Evolutionary conservation across 1,140 invertebrate species (phyloP).

Genomic region (honey bee (Apis mellifera)): DNA sequence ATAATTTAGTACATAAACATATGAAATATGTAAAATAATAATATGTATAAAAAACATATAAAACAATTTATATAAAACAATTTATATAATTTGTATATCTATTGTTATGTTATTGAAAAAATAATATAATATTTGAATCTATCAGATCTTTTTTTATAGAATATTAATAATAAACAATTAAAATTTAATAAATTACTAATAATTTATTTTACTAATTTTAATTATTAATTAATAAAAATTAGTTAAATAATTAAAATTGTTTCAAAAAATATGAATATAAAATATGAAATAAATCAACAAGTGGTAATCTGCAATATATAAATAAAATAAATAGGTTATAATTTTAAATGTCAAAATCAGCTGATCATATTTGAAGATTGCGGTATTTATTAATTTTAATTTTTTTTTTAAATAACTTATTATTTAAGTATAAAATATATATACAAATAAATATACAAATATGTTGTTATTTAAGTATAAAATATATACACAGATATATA

Average conservation of each 20-base stretch:
- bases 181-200: too few relatives aligned
- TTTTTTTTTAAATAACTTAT: neutral
- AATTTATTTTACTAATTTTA: too few relatives aligned
- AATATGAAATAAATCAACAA: slow-evolving; percentile 30
- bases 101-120: slow-evolving; percentile 5
- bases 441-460: neutral
- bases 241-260: neutral
- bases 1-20: neutral
- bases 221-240: too few relatives aligned
- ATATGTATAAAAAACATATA: too few relatives aligned
- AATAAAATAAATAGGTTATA: slow-evolving; percentile 55
- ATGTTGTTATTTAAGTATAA: neutral
- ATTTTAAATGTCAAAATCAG: slow-evolving; percentile 59
- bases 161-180: neutral
- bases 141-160: neutral
- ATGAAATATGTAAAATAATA: too few relatives aligned
- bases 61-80: neutral
- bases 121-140: slow-evolving; percentile 2
- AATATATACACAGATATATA: neutral
- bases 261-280: neutral
- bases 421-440: neutral
- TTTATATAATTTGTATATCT: slow-evolving; percentile 1
- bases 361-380: slow-evolving; percentile 40
- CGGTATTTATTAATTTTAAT: slow-evolving; percentile 6
- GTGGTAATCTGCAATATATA: slow-evolving; percentile 22